Evolutionary conservation across 2,888 invertebrate species (phyloP).

Genomic region (Xestia ashworthii): DNA sequence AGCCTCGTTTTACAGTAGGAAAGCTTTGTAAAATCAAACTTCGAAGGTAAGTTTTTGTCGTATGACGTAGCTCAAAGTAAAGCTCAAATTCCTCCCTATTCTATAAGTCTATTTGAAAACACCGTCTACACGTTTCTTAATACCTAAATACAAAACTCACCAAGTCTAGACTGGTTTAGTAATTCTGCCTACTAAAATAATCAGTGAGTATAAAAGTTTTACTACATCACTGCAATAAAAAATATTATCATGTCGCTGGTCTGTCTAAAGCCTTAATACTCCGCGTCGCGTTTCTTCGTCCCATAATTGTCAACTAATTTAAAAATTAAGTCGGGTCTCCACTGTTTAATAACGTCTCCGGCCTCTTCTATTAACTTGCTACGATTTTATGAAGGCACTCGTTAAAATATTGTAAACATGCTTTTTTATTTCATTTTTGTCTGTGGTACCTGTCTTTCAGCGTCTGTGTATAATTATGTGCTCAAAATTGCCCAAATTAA

Average conservation of each 20-base stretch:
- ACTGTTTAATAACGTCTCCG: conserved; percentile 40
- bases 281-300: conserved; percentile 30
- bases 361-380: conserved; percentile 37
- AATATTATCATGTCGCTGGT: neutral
- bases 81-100: neutral
- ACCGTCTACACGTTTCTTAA: neutral
- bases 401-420: conserved; percentile 34
- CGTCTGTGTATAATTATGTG: neutral
- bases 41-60: neutral
- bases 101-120: neutral
- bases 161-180: conserved; percentile 7
- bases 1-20: too few relatives aligned
- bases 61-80: neutral
- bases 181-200: neutral
- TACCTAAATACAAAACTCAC: neutral
- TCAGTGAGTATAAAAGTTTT: neutral
- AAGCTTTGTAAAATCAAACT: neutral
- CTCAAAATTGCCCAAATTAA: neutral
- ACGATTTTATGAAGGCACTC: conserved; percentile 27
- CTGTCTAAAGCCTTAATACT: conserved; percentile 25
- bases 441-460: neutral
- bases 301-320: conserved; percentile 64
- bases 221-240: neutral
- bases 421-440: neutral
- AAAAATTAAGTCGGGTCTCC: conserved; percentile 47